These are phyloP conservation scores for Enteromius anoplus DNA, from an alignment of 2,797 vertebrate species.

Conservation along the genomic window DNA sequence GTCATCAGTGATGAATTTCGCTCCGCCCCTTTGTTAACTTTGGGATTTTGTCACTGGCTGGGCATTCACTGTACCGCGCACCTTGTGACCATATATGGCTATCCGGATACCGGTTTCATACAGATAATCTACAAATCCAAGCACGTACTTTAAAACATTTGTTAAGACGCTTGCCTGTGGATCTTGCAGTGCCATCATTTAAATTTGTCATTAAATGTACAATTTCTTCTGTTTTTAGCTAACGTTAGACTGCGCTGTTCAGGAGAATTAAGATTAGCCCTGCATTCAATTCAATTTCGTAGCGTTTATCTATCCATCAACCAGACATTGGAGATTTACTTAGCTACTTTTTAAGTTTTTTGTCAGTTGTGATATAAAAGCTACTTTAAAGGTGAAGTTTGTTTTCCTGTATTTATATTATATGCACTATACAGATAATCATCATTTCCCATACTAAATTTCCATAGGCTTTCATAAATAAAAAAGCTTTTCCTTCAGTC, in stretches of 20 bases:
- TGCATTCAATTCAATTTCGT: background rate
- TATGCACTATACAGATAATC: background rate
- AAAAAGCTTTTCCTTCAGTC: background rate
- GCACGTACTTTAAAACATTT: background rate
- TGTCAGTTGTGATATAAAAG: background rate
- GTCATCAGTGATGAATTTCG: slow-evolving; percentile 27
- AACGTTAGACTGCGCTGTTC: background rate
- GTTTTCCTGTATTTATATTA: background rate
- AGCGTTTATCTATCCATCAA: background rate
- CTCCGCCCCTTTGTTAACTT: slow-evolving; percentile 30
- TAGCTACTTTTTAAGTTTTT: background rate
- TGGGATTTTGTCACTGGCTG: slow-evolving; percentile 52
- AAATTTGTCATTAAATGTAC: background rate
- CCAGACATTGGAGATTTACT: background rate
- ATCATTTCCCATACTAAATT: background rate
- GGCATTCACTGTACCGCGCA: background rate
- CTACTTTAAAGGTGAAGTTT: background rate
- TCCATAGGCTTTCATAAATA: background rate
- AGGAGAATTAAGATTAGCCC: background rate
- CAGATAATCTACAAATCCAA: background rate
- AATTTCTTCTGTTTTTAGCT: background rate
- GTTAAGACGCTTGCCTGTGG: background rate
- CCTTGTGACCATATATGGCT: slow-evolving; percentile 54
- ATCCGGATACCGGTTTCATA: slow-evolving; percentile 40
- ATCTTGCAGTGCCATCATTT: background rate